Evolutionary conservation across 30 jellyfish, hydroid and myxozoan species (phyloP).

Genomic region (Hydractinia echinata): DNA sequence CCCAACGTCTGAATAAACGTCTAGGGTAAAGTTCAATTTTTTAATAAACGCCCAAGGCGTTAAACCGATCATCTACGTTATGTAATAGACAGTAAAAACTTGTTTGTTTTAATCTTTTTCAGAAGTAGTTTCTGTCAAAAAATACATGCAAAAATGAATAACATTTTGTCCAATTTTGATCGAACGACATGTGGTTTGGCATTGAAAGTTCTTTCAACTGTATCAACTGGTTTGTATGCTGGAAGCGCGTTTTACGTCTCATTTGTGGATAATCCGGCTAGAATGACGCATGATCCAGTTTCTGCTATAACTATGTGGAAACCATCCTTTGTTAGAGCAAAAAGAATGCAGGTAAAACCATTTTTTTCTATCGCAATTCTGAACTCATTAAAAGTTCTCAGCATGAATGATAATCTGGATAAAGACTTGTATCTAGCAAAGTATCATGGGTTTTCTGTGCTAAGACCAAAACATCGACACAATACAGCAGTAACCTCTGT

Average conservation of each 20-base stretch:
- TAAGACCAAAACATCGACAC: not conserved
- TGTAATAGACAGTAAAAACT: no score
- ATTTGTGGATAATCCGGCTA: not conserved
- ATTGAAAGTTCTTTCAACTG: not conserved
- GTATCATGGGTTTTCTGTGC: not conserved
- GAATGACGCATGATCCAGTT: not conserved
- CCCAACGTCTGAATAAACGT: no score
- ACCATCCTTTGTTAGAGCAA: constrained; percentile 30
- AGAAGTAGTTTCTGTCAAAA: no score
- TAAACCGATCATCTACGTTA: no score
- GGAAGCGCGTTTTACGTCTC: not conserved
- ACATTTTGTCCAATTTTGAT: not conserved
- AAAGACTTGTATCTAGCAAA: not conserved
- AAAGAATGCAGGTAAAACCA: not conserved
- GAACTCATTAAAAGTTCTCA: not conserved
- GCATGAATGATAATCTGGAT: not conserved
- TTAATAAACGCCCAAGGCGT: no score
- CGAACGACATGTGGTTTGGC: not conserved
- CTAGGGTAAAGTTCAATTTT: no score
- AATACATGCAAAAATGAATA: no score
- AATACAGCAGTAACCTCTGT: no score
- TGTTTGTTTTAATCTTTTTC: no score
- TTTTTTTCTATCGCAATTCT: not conserved
- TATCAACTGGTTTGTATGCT: not conserved
- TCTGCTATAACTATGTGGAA: constrained; percentile 25